Conservation (phyloP, 2,888 invertebrate species). For the Pteria penguin region DNA sequence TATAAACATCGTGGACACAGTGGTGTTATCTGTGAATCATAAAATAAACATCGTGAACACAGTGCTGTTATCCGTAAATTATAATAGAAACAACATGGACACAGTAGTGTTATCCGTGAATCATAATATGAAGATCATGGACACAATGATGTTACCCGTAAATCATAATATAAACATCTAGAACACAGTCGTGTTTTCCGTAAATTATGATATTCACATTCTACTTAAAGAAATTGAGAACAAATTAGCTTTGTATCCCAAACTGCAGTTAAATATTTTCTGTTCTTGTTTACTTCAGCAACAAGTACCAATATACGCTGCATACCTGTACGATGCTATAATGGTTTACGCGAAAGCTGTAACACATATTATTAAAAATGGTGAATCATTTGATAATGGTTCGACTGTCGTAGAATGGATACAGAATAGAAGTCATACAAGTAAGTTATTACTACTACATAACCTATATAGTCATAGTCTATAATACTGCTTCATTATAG, state of each 20-base stretch:
- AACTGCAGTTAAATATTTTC: background rate
- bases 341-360: conserved; percentile 91
- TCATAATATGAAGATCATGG: too few relatives aligned
- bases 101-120: too few relatives aligned
- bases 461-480: background rate
- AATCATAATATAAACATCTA: background rate
- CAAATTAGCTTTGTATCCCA: too few relatives aligned
- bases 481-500: background rate
- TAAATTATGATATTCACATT: too few relatives aligned
- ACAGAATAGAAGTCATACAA: conserved; percentile 84
- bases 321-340: conserved; percentile 88
- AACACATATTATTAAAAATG: conserved; percentile 84
- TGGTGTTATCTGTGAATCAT: too few relatives aligned
- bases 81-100: too few relatives aligned
- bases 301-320: conserved; percentile 79
- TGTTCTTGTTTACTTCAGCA: conserved; percentile 83
- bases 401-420: conserved; percentile 87
- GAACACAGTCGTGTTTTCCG: too few relatives aligned
- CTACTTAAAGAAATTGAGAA: too few relatives aligned
- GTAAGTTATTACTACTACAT: conserved; percentile 50
- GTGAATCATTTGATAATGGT: conserved; percentile 88
- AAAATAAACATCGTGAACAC: too few relatives aligned
- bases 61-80: too few relatives aligned
- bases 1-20: too few relatives aligned
- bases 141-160: too few relatives aligned